Evolutionary conservation across 2,888 invertebrate genomes (phyloP).

Genomic region (Stratiomys singularior): DNA sequence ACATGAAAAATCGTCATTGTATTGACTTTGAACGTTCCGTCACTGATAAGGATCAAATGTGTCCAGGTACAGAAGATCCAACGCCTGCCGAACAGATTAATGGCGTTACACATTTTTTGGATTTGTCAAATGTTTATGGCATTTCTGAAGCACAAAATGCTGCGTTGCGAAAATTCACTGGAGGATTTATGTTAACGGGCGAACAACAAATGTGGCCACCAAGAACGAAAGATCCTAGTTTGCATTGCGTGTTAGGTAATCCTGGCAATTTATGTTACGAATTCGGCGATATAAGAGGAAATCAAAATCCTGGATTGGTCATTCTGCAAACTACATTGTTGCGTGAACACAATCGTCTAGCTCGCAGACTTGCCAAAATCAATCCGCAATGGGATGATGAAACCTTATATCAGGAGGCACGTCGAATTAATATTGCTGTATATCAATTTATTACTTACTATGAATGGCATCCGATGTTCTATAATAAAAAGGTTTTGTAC

Average conservation of each 20-base stretch:
- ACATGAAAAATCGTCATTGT: slow-evolving; percentile 67
- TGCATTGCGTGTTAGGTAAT: background rate
- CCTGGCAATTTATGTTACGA: slow-evolving; percentile 78
- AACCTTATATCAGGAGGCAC: slow-evolving; percentile 66
- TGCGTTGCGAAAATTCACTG: slow-evolving; percentile 73
- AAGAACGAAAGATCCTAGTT: slow-evolving; percentile 72
- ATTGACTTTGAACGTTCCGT: slow-evolving; percentile 73
- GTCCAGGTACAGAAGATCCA: slow-evolving; percentile 65
- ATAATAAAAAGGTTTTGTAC: slow-evolving; percentile 64
- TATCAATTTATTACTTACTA: slow-evolving; percentile 68
- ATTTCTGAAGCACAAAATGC: slow-evolving; percentile 73
- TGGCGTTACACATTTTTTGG: slow-evolving; percentile 67
- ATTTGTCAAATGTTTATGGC: slow-evolving; percentile 84
- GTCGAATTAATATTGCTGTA: slow-evolving; percentile 67
- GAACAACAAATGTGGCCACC: slow-evolving; percentile 77
- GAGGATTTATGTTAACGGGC: slow-evolving; percentile 73
- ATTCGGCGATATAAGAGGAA: slow-evolving; percentile 70
- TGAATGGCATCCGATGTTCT: slow-evolving; percentile 68
- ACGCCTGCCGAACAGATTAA: slow-evolving; percentile 75
- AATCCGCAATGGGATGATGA: slow-evolving; percentile 70
- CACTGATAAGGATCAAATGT: slow-evolving; percentile 72
- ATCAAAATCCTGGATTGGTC: slow-evolving; percentile 66
- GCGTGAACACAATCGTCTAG: slow-evolving; percentile 68
- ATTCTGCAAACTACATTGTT: slow-evolving; percentile 66
- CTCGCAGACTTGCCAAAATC: slow-evolving; percentile 62